phyloP scores from a whole-genome alignment of 2,797 vertebrate species.

The Neosalanx taihuensis region DNA sequence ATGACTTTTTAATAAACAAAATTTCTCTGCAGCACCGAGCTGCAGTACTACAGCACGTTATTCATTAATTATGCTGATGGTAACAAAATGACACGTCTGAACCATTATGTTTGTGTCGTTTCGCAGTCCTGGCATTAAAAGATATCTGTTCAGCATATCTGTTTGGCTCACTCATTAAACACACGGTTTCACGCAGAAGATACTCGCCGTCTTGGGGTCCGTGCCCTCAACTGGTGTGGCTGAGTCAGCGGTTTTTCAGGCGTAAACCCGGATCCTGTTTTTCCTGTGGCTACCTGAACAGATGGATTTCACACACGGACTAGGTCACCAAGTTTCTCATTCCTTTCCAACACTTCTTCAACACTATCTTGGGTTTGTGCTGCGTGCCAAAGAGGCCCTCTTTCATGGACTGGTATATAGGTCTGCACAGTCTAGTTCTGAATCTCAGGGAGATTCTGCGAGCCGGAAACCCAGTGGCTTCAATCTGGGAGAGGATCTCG shows the following conservation, averaged over 20 bases:
- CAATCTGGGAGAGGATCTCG: neutral
- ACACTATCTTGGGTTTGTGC: neutral
- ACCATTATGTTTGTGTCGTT: constrained; percentile 61
- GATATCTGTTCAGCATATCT: constrained; percentile 19
- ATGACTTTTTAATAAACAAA: constrained; percentile 69
- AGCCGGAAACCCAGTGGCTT: constrained; percentile 57
- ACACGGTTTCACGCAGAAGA: constrained; percentile 56
- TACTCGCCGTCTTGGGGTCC: constrained; percentile 42
- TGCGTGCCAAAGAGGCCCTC: neutral
- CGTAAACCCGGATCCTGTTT: constrained; percentile 49
- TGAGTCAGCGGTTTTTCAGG: constrained; percentile 62
- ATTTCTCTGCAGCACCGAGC: constrained; percentile 60
- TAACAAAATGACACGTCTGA: constrained; percentile 54
- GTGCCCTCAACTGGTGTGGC: constrained; percentile 15
- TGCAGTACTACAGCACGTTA: constrained; percentile 59
- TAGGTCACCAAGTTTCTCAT: constrained; percentile 39
- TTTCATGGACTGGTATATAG: neutral
- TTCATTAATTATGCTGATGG: constrained; percentile 64
- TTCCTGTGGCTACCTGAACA: constrained; percentile 30
- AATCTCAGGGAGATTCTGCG: constrained; percentile 6
- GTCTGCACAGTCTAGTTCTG: neutral
- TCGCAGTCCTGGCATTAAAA: constrained; percentile 9
- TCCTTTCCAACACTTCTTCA: constrained; percentile 23
- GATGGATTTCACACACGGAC: constrained; percentile 51
- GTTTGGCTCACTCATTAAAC: constrained; percentile 58